Evolutionary conservation across 1,140 invertebrate species (phyloP).

Genomic region (Drosophila ohnishii): DNA sequence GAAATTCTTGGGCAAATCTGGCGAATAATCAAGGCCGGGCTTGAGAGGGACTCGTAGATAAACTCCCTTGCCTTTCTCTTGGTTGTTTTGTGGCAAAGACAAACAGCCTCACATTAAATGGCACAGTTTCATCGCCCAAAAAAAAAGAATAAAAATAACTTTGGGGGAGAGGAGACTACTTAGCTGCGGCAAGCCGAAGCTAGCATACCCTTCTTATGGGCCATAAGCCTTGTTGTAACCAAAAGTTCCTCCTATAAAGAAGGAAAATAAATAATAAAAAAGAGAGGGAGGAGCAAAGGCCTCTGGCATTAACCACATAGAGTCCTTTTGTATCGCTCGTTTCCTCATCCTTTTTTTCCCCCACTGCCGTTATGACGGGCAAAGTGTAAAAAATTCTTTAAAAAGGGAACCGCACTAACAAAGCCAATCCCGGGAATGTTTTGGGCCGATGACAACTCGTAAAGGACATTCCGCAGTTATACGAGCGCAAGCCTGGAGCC

Average conservation of each 20-base stretch:
- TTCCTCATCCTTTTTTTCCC: not conserved
- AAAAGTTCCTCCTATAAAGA: not conserved
- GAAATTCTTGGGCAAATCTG: slow-evolving; percentile 38
- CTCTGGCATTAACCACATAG: slow-evolving; percentile 47
- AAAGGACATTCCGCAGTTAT: slow-evolving; percentile 36
- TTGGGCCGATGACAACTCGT: slow-evolving; percentile 43
- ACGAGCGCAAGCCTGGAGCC: not conserved
- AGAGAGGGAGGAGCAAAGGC: slow-evolving; percentile 19
- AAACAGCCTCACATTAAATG: slow-evolving; percentile 64
- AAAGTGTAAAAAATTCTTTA: slow-evolving; percentile 59
- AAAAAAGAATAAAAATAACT: slow-evolving; percentile 29
- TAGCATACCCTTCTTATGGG: slow-evolving; percentile 1
- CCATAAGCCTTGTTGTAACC: not conserved
- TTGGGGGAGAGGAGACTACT: not conserved
- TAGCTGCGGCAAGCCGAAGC: not conserved
- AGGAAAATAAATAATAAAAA: slow-evolving; percentile 56
- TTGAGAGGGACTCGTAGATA: slow-evolving; percentile 33
- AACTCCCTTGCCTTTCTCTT: slow-evolving; percentile 26
- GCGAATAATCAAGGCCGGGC: slow-evolving; percentile 36
- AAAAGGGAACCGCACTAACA: slow-evolving; percentile 39
- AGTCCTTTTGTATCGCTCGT: slow-evolving; percentile 20
- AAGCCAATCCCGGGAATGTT: slow-evolving; percentile 53
- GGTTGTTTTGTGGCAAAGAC: slow-evolving; percentile 65
- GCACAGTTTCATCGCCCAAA: slow-evolving; percentile 1
- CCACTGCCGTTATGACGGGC: slow-evolving; percentile 14